These are phyloP conservation scores for Zoroaster sp. DNA, from an alignment of 53 echinoderm and acorn worm species.

Conservation along the genomic window DNA sequence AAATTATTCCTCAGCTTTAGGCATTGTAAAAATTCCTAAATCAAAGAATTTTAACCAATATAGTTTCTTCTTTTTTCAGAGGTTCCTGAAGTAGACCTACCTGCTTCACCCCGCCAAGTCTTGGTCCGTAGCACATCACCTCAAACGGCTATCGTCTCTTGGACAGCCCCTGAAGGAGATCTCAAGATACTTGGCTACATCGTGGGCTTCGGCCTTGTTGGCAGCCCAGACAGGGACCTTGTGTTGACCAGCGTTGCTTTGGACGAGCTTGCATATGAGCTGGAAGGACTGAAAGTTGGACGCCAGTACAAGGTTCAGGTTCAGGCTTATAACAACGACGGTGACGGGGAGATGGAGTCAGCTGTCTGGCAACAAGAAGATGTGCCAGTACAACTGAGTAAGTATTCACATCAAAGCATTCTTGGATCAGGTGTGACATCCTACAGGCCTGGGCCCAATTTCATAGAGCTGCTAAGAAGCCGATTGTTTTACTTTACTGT, in stretches of 20 bases:
- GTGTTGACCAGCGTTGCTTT: background rate
- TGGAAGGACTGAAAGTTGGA: slow-evolving; percentile 18
- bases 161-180: slow-evolving; percentile 11
- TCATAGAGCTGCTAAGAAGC: background rate
- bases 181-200: slow-evolving; percentile 23
- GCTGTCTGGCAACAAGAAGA: slow-evolving; percentile 2
- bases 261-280: background rate
- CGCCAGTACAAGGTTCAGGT: slow-evolving; percentile 35
- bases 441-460: background rate
- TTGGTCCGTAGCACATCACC: background rate
- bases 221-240: background rate
- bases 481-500: background rate
- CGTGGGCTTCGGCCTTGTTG: slow-evolving; percentile 11
- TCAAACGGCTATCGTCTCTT: background rate
- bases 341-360: slow-evolving; percentile 14
- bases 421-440: background rate
- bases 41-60: background rate
- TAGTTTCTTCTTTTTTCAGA: background rate
- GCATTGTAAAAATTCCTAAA: background rate
- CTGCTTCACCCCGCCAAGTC: slow-evolving; percentile 14
- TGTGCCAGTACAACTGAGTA: slow-evolving; percentile 3
- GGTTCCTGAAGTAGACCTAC: background rate
- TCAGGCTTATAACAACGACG: slow-evolving; percentile 49
- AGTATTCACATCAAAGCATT: background rate
- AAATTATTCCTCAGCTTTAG: background rate